Percentiles rank a stretch among this genome's conserved stretches.
Conservation (phyloP, 2,113 vertebrate genomes). For the Ancistrus triradiatus region DNA sequence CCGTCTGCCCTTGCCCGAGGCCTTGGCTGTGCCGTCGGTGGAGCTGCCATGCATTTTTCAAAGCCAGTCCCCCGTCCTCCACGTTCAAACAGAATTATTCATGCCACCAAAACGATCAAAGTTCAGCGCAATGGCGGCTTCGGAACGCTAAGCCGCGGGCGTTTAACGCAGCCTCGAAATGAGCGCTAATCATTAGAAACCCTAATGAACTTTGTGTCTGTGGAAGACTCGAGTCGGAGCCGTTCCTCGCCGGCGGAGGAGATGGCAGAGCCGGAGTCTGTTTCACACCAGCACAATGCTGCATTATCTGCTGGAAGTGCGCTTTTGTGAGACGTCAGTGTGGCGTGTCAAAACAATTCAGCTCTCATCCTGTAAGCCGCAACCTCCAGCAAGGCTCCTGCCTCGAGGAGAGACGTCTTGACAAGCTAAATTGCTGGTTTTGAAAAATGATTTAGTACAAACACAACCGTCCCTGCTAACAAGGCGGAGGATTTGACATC, state of each 20-base stretch:
- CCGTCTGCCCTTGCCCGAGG: conserved; percentile 19
- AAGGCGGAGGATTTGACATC: not conserved
- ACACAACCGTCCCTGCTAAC: not conserved
- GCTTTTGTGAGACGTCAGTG: conserved; percentile 28
- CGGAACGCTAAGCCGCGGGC: conserved; percentile 9
- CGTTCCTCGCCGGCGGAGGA: conserved; percentile 36
- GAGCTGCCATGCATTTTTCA: conserved; percentile 43
- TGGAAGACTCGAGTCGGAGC: conserved; percentile 22
- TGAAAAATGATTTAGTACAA: conserved; percentile 3
- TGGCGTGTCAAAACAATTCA: conserved; percentile 40
- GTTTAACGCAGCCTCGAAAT: conserved; percentile 21
- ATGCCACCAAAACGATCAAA: conserved; percentile 46
- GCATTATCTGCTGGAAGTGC: conserved; percentile 30
- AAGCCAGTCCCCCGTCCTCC: conserved; percentile 15
- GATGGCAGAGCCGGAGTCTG: conserved; percentile 25
- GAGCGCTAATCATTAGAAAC: conserved; percentile 26
- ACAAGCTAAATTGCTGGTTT: conserved; percentile 20
- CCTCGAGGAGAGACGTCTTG: not conserved
- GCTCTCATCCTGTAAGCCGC: conserved; percentile 8
- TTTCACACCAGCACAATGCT: conserved; percentile 12
- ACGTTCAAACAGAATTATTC: conserved; percentile 51
- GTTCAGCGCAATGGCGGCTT: conserved; percentile 26
- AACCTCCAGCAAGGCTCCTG: conserved; percentile 7
- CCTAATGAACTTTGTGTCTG: conserved; percentile 26
- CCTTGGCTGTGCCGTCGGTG: conserved; percentile 3